Base-by-base conservation (phyloP, 1,140 invertebrate species). In the Tachypleus tridentatus region DNA sequence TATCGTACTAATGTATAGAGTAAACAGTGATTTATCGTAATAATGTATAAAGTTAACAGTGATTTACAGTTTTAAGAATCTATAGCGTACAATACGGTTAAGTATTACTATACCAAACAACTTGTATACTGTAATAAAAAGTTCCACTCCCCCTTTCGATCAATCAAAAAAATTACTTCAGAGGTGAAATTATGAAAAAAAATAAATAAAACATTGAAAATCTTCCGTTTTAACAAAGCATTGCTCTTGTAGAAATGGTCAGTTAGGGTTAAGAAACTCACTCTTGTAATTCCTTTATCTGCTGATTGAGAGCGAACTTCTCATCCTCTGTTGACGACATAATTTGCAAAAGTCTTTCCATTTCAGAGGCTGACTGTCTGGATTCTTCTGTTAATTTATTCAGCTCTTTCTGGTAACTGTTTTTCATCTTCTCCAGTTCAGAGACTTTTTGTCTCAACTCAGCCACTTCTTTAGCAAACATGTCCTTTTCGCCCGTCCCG, bases 321-420 rank as follows among this genome's bases (percentile, higher is more conserved):
- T 97, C 94, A 75, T 96, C 92, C 76, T 98, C 93, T 69, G 87
- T 87, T 84, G 94, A 93, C 80, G 96, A 91, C 73, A 97, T 86
- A 53, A 97, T 82, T 75, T 94, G 87, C 69, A 96, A 79, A 66
- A 97, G 78, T 72, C 93, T 80, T 75, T 98, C 93, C 65, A 91
- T 89, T 80, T 96, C 93, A 51, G 86, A 82, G 67, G 91, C 83
- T 57, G 88, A 85, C 70, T 88, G 83, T 73, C 85, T 83, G 10
- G 86, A 82, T 75, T 93, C 91, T 74, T 90, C 87, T 72, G 85
- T 86, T 61, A 85, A 83, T 72, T 86, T 84, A 67, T 86, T 82
- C 68, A 84, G 74, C 67, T 84, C 82, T 64, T 80, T 83, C 73
- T 89, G 87, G 61, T 85, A 80, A 64, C 89, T 87, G 58, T 85